Conservation (phyloP, 2,113 vertebrate species). For the Microcebus jonahi region DNA sequence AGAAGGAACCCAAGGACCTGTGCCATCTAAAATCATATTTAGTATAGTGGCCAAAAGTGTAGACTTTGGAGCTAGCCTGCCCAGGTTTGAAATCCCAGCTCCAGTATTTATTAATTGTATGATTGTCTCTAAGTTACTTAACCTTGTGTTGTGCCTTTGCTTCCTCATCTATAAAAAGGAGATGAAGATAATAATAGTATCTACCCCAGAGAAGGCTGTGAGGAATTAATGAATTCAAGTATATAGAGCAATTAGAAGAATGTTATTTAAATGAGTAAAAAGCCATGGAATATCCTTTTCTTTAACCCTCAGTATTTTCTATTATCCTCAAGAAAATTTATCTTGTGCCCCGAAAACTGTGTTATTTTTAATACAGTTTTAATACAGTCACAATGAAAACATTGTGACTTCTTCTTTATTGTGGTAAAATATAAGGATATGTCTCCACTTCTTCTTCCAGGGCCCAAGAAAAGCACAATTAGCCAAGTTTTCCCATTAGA, state of each 20-base stretch:
- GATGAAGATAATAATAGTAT: background rate
- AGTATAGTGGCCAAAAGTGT: background rate
- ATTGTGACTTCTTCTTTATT: background rate
- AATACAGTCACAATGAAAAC: background rate
- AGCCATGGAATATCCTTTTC: background rate
- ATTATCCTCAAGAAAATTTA: background rate
- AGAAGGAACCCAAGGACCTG: background rate
- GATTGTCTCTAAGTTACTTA: background rate
- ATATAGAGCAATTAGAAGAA: background rate
- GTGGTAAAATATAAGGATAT: background rate
- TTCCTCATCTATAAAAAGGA: background rate
- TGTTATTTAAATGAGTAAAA: background rate
- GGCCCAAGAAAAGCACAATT: background rate
- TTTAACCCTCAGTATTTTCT: constrained; percentile 18
- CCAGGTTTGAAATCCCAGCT: background rate
- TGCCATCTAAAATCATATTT: background rate
- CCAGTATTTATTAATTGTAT: background rate
- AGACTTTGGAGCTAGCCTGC: background rate
- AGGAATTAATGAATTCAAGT: background rate
- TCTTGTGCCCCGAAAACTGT: background rate
- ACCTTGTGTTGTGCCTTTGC: background rate
- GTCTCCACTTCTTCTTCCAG: background rate
- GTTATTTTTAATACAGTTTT: background rate
- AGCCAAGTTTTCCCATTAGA: background rate
- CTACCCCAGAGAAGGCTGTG: background rate